A percentile compares a stretch with the other conserved stretches of the same genome.
Evolutionary conservation across 2,888 invertebrate species (phyloP).

Genomic region (Leptogaster cylindrica): DNA sequence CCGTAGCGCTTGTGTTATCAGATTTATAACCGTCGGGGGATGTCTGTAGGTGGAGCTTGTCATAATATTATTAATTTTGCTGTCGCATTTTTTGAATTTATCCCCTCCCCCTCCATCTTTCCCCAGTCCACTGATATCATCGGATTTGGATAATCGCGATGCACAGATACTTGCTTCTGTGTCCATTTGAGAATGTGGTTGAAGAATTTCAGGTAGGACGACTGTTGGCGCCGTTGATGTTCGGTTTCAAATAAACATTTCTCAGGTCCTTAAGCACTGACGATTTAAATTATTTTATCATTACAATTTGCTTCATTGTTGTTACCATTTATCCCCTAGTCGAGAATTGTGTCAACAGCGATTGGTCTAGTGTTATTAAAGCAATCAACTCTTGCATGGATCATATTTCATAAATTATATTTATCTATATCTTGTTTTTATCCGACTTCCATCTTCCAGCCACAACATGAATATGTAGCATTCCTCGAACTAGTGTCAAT

Average conservation of each 20-base stretch:
- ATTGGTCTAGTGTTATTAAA: conserved; percentile 7
- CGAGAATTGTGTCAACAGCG: conserved; percentile 14
- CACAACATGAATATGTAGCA: conserved; percentile 16
- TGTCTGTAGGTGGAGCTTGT: conserved; percentile 23
- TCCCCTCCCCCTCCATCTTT: not conserved
- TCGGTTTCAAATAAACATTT: not conserved
- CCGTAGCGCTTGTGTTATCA: conserved; percentile 20
- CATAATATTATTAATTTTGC: conserved; percentile 5
- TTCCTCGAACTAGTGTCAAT: too few species aligned
- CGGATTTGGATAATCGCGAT: too few species aligned
- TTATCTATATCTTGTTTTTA: not conserved
- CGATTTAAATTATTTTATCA: conserved; percentile 27
- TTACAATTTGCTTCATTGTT: conserved; percentile 23
- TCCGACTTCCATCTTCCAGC: not conserved
- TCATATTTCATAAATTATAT: conserved; percentile 26
- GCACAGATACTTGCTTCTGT: too few species aligned
- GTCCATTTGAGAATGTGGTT: too few species aligned
- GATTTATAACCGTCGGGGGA: conserved; percentile 4
- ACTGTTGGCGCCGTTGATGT: conserved; percentile 2
- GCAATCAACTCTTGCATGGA: conserved; percentile 14
- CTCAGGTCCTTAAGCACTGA: too few species aligned
- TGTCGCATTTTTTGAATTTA: not conserved
- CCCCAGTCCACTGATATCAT: too few species aligned
- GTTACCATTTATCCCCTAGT: too few species aligned
- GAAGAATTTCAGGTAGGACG: conserved; percentile 1